Percentiles rank a stretch among this genome's conserved stretches.
Conservation (phyloP, 2,888 invertebrate genomes). For the Teleiodes luculella region DNA sequence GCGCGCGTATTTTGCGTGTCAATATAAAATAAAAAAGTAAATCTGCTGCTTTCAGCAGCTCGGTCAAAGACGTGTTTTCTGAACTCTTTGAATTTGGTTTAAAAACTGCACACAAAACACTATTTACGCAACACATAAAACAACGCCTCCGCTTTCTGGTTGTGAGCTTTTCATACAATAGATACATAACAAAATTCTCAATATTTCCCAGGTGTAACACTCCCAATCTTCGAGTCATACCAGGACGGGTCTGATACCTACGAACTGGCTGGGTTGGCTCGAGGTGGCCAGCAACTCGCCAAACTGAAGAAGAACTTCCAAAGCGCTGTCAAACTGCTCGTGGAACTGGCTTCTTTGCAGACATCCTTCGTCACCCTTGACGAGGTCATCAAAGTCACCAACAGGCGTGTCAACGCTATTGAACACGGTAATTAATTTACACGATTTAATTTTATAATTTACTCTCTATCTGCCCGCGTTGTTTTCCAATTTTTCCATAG, state of each 20-base stretch:
- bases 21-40: too few relatives aligned
- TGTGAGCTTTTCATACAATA: background rate
- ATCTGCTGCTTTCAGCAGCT: too few relatives aligned
- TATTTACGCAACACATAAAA: too few relatives aligned
- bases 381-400: constrained; percentile 99
- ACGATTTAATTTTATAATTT: too few relatives aligned
- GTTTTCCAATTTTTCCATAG: too few relatives aligned
- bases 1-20: too few relatives aligned
- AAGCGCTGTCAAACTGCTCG: constrained; percentile 95
- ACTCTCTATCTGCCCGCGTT: too few relatives aligned
- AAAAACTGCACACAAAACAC: too few relatives aligned
- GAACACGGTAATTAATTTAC: constrained; percentile 86
- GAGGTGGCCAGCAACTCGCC: constrained; percentile 98
- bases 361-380: constrained; percentile 99
- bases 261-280: constrained; percentile 96
- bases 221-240: constrained; percentile 96
- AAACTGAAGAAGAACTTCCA: constrained; percentile 99
- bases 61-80: too few relatives aligned
- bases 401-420: constrained; percentile 99
- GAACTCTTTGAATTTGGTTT: too few relatives aligned
- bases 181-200: background rate
- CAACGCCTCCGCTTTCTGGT: too few relatives aligned
- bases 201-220: constrained; percentile 86
- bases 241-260: constrained; percentile 98
- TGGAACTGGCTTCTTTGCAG: constrained; percentile 98